phyloP scores from a whole-genome alignment of 2,113 vertebrate genomes.

The Notechis scutatus region DNA sequence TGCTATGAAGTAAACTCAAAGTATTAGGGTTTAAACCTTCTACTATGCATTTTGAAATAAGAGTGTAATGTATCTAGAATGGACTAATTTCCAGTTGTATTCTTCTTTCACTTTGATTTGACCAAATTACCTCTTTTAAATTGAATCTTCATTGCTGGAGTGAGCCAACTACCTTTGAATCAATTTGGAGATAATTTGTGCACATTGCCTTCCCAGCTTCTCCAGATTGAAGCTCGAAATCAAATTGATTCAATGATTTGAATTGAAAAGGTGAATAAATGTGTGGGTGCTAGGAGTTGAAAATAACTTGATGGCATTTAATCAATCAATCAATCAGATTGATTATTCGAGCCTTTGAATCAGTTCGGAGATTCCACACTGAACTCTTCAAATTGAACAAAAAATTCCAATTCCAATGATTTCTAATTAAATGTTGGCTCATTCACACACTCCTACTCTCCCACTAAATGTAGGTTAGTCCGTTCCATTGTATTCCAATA shows the following conservation, averaged over 20 bases:
- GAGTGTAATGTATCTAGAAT: neutral
- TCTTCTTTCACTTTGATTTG: neutral
- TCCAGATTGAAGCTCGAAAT: neutral
- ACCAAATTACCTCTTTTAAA: neutral
- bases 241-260: neutral
- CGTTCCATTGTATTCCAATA: too few species aligned
- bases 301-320: neutral
- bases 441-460: neutral
- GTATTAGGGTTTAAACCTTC: neutral
- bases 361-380: neutral
- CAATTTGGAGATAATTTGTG: neutral
- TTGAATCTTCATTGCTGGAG: neutral
- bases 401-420: neutral
- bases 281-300: neutral
- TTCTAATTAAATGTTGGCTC: neutral
- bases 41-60: neutral
- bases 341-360: neutral
- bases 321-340: neutral
- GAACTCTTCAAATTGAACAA: neutral
- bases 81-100: neutral
- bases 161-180: neutral
- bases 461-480: neutral
- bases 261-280: neutral
- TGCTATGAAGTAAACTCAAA: constrained; percentile 35
- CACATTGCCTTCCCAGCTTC: neutral